Evolutionary conservation across 1,140 invertebrate genomes (phyloP).

Genomic region (Scaptomyza graminum): DNA sequence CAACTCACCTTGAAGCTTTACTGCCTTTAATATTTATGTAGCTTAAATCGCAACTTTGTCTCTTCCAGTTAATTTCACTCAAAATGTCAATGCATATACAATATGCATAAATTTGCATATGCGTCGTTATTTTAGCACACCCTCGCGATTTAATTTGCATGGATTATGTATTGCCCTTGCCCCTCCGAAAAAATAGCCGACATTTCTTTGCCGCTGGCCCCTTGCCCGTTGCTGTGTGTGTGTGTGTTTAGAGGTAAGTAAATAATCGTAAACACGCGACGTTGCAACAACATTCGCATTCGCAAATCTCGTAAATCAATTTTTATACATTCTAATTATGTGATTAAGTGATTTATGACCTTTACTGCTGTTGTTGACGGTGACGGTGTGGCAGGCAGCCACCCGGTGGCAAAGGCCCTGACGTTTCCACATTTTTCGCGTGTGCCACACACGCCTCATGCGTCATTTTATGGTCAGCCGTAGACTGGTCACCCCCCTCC

Average conservation of each 20-base stretch:
- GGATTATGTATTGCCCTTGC: slow-evolving; percentile 21
- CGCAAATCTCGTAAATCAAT: slow-evolving; percentile 81
- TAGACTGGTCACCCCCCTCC: too few relatives aligned
- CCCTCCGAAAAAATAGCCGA: slow-evolving; percentile 28
- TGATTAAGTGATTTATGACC: slow-evolving; percentile 80
- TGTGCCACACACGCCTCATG: slow-evolving; percentile 26
- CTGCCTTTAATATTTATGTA: slow-evolving; percentile 5
- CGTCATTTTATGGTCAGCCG: slow-evolving; percentile 53
- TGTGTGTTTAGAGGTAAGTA: slow-evolving; percentile 46
- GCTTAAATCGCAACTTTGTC: neutral
- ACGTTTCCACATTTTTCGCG: neutral
- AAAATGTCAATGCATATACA: slow-evolving; percentile 20
- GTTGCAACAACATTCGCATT: slow-evolving; percentile 62
- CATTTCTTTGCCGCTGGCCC: slow-evolving; percentile 10
- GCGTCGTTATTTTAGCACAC: neutral
- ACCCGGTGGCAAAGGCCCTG: slow-evolving; percentile 16
- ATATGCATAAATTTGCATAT: slow-evolving; percentile 35
- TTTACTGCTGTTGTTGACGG: slow-evolving; percentile 39
- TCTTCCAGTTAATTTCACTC: slow-evolving; percentile 11
- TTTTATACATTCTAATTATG: slow-evolving; percentile 81
- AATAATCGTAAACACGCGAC: slow-evolving; percentile 78
- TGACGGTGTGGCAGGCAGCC: slow-evolving; percentile 21
- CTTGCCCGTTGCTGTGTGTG: neutral
- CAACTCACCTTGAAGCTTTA: neutral
- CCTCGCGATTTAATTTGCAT: slow-evolving; percentile 36